A percentile compares a stretch with the other conserved stretches of the same genome.
Evolutionary conservation across 2,888 invertebrate genomes (phyloP).

Genomic region (Strigamia crassipes): DNA sequence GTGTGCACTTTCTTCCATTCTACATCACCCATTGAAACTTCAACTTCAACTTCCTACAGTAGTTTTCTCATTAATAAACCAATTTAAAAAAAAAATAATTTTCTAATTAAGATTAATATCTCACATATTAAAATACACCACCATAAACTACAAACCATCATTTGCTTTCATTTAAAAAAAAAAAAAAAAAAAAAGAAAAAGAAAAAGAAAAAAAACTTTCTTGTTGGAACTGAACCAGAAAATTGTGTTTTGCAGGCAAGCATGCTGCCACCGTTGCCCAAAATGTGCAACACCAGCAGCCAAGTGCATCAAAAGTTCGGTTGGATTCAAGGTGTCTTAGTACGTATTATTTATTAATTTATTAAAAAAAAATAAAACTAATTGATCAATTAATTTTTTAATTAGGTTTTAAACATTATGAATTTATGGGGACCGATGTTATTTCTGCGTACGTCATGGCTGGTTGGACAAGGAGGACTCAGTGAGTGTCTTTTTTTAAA

Average conservation of each 20-base stretch:
- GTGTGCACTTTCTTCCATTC: too few relatives aligned
- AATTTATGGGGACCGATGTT: slow-evolving; percentile 51
- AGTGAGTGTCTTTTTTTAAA: too few relatives aligned
- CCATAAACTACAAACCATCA: background rate
- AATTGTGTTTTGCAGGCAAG: background rate
- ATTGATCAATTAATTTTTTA: slow-evolving; percentile 15
- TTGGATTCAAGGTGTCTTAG: slow-evolving; percentile 91
- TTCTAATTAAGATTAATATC: too few relatives aligned
- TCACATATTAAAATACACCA: too few relatives aligned
- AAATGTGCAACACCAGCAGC: background rate
- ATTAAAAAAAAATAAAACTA: background rate
- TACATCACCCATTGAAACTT: too few relatives aligned
- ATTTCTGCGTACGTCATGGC: slow-evolving; percentile 49
- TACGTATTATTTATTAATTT: slow-evolving; percentile 63
- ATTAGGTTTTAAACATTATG: slow-evolving; percentile 49
- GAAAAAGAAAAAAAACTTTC: background rate
- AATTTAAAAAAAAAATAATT: too few relatives aligned
- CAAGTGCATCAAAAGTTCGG: slow-evolving; percentile 72
- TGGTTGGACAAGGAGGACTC: slow-evolving; percentile 51
- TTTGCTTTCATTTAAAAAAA: background rate
- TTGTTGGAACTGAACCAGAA: too few relatives aligned
- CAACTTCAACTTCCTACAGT: too few relatives aligned
- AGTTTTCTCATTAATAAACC: too few relatives aligned
- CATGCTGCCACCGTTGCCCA: background rate
- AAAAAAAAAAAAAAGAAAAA: background rate